These are phyloP conservation scores for Bacillus rossius DNA, from an alignment of 1,140 invertebrate genomes.

Conservation along the genomic window DNA sequence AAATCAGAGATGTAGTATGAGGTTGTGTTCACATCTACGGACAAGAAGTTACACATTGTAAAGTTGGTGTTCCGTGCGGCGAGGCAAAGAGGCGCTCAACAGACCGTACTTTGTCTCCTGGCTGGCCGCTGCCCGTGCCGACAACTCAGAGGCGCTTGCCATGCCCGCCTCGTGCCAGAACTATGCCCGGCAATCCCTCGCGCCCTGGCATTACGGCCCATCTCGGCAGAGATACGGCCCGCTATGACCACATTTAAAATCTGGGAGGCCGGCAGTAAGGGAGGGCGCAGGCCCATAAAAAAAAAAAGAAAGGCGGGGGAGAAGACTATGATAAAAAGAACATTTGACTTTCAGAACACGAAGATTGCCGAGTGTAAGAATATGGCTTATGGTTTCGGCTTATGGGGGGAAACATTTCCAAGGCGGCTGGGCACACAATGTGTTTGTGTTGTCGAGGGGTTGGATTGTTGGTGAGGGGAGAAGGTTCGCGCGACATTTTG, in stretches of 20 bases:
- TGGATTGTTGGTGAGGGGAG: too few species aligned
- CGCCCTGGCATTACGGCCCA: neutral
- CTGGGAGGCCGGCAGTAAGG: neutral
- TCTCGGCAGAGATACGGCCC: slow-evolving; percentile 2
- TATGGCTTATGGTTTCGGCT: slow-evolving; percentile 11
- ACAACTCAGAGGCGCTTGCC: neutral
- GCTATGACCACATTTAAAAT: slow-evolving; percentile 13
- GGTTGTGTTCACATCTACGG: too few species aligned
- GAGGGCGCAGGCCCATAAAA: neutral
- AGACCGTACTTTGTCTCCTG: too few species aligned
- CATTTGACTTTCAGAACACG: slow-evolving; percentile 14
- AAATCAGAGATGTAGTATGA: too few species aligned
- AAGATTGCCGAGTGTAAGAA: slow-evolving; percentile 11
- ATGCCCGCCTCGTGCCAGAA: slow-evolving; percentile 4
- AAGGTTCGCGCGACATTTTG: slow-evolving; percentile 3
- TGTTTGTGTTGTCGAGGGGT: slow-evolving; percentile 1
- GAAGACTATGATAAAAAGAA: slow-evolving; percentile 3
- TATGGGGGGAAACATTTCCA: slow-evolving; percentile 11
- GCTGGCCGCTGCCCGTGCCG: too few species aligned
- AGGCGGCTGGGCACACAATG: neutral
- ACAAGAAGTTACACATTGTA: too few species aligned
- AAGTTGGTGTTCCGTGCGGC: too few species aligned
- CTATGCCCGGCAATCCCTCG: neutral
- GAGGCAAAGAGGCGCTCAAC: too few species aligned
- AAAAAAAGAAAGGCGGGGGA: too few species aligned